Evolutionary conservation across 2,113 vertebrate genomes (phyloP).

Genomic region (Tympanuchus pallidicinctus): DNA sequence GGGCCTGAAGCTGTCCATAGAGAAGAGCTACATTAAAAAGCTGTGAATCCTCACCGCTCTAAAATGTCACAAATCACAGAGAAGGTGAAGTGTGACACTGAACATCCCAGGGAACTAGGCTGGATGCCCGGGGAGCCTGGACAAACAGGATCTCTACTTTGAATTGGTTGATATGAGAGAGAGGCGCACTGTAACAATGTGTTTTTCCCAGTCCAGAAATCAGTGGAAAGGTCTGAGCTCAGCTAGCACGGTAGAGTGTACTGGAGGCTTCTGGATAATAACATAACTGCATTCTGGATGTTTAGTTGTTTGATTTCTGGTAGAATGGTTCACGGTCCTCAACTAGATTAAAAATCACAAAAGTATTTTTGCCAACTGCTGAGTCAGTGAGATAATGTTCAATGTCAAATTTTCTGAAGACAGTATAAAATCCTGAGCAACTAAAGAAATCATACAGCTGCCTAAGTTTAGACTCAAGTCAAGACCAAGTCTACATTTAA

Average conservation of each 20-base stretch:
- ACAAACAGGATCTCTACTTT: neutral
- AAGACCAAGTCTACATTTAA: neutral
- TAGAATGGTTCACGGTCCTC: neutral
- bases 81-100: neutral
- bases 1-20: neutral
- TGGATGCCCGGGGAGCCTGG: neutral
- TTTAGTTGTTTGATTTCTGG: neutral
- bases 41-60: neutral
- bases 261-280: neutral
- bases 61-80: neutral
- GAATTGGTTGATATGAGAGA: neutral
- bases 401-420: neutral
- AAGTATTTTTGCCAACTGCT: neutral
- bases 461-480: neutral
- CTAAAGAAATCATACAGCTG: neutral
- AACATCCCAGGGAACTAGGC: neutral
- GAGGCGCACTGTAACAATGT: neutral
- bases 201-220: neutral
- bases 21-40: neutral
- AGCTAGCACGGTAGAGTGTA: neutral
- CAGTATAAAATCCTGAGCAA: neutral
- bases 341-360: neutral
- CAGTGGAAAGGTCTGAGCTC: neutral
- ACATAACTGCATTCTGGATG: neutral
- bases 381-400: neutral